Evolutionary conservation across 2,888 invertebrate genomes (phyloP).

Genomic region (Lasioglossum zephyrum): DNA sequence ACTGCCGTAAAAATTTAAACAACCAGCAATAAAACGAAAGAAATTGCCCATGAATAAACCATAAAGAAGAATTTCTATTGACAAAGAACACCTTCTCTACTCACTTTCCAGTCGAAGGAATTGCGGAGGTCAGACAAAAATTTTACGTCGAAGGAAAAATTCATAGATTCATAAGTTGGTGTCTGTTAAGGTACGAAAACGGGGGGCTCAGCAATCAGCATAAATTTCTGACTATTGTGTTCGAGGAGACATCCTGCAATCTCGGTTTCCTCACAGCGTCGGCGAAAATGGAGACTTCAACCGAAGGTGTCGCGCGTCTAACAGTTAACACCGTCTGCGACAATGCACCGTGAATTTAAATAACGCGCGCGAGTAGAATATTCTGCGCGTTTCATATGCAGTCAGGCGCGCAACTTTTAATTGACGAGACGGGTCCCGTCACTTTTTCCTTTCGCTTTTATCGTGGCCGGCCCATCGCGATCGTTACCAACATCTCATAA

Average conservation of each 20-base stretch:
- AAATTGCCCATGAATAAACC: no score
- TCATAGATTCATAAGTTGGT: not conserved
- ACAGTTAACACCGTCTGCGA: not conserved
- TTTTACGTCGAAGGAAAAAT: not conserved
- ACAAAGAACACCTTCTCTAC: no score
- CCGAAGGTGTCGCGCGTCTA: not conserved
- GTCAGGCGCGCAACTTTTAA: not conserved
- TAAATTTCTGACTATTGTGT: not conserved
- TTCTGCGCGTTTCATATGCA: not conserved
- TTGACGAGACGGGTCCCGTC: not conserved
- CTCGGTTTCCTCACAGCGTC: not conserved
- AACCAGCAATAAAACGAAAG: no score
- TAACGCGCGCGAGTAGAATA: not conserved
- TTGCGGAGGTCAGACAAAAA: not conserved
- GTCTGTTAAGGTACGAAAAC: not conserved
- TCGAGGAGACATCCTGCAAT: not conserved
- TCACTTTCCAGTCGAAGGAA: no score
- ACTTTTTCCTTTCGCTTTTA: not conserved
- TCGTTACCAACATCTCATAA: not conserved
- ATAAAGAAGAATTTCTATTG: not conserved
- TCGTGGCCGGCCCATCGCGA: not conserved
- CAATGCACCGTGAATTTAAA: not conserved
- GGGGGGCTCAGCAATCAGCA: not conserved
- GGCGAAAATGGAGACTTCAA: not conserved
- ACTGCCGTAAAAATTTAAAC: no score